These are phyloP conservation scores for Diacarnus erythraeanus DNA, from an alignment of 37 sponge, comb jelly and placozoan genomes.

Conservation along the genomic window DNA sequence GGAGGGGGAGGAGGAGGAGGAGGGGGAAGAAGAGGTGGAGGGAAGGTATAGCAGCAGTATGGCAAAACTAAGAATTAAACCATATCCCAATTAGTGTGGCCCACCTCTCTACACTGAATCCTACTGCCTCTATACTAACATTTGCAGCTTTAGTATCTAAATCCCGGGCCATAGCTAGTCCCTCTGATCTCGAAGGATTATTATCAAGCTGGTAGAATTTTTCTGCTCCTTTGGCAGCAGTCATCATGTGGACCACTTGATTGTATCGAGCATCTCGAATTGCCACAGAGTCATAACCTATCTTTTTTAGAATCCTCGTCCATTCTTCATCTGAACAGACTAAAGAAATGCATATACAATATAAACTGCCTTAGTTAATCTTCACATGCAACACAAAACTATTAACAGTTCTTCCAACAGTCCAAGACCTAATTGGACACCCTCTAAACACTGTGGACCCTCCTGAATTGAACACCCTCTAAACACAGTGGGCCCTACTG, in stretches of 20 bases:
- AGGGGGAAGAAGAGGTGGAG: neutral
- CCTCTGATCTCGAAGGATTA: constrained; percentile 42
- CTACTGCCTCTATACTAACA: no score
- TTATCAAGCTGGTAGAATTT: constrained; percentile 60
- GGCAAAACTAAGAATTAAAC: neutral
- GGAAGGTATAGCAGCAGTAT: no score
- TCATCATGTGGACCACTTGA: constrained; percentile 76
- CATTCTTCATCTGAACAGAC: constrained; percentile 65
- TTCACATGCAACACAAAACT: no score
- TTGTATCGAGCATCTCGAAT: constrained; percentile 77
- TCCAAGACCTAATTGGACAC: no score
- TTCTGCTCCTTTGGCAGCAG: constrained; percentile 81
- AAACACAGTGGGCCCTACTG: no score
- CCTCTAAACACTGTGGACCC: no score
- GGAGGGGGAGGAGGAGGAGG: neutral
- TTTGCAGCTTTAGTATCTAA: constrained; percentile 48
- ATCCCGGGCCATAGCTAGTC: constrained; percentile 44
- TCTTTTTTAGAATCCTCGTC: constrained; percentile 17
- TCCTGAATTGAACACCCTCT: no score
- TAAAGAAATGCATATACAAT: constrained; percentile 1
- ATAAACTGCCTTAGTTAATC: neutral
- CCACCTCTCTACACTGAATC: no score
- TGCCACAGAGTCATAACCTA: constrained; percentile 17
- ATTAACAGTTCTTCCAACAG: no score
- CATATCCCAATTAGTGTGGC: neutral